Percentiles rank a stretch among this genome's conserved stretches.
Conservation (phyloP, 1,140 invertebrate species). For the Eriosoma lanigerum region DNA sequence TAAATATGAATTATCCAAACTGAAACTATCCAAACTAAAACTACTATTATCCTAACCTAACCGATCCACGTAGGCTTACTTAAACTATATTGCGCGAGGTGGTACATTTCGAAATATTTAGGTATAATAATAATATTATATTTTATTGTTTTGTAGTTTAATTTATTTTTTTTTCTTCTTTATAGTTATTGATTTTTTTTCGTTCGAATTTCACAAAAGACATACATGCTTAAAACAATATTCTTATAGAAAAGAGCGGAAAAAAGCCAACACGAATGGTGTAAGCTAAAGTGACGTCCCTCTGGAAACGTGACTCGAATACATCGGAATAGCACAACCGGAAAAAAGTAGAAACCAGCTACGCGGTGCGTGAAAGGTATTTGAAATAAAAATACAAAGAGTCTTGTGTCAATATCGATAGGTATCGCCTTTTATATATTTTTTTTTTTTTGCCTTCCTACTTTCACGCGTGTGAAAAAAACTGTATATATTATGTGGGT, state of each 20-base stretch:
- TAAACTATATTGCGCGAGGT: no score
- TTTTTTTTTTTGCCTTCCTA: slow-evolving; percentile 12
- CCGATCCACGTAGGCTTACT: no score
- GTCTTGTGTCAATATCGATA: slow-evolving; percentile 42
- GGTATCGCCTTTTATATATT: slow-evolving; percentile 32
- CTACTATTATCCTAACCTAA: no score
- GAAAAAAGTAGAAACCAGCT: slow-evolving; percentile 17
- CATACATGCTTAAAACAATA: slow-evolving; percentile 9
- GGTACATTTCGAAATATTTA: no score
- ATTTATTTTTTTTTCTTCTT: no score
- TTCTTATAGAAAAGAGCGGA: not conserved
- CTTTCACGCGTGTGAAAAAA: not conserved
- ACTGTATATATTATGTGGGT: no score
- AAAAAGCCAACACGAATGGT: not conserved
- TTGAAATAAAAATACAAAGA: slow-evolving; percentile 31
- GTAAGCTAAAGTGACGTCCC: slow-evolving; percentile 21
- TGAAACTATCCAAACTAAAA: no score
- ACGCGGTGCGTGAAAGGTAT: slow-evolving; percentile 22
- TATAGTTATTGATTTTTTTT: slow-evolving; percentile 13
- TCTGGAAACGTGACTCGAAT: slow-evolving; percentile 25
- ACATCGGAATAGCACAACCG: not conserved
- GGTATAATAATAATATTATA: no score
- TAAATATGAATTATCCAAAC: no score
- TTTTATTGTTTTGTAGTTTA: no score
- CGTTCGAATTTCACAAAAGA: not conserved